These are phyloP conservation scores for Bufo bufo DNA, from an alignment of 2,113 vertebrate genomes.

Conservation along the genomic window DNA sequence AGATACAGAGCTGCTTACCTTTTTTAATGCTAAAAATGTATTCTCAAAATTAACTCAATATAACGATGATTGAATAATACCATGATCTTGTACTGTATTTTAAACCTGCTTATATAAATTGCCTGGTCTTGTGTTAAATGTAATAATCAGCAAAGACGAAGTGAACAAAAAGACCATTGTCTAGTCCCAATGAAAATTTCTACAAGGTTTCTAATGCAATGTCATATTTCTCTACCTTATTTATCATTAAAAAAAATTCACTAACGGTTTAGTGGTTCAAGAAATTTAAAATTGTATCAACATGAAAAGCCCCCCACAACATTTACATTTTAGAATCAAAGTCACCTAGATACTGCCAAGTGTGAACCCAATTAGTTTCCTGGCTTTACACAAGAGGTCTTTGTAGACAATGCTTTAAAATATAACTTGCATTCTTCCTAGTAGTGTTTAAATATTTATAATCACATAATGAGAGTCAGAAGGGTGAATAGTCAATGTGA, in stretches of 20 bases:
- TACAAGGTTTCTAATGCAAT: not conserved
- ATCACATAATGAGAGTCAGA: slow-evolving; percentile 42
- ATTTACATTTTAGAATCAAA: slow-evolving; percentile 27
- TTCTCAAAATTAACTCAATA: not conserved
- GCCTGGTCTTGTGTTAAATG: not conserved
- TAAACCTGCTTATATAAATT: not conserved
- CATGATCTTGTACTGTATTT: not conserved
- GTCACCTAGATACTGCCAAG: slow-evolving; percentile 5
- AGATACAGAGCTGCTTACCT: too few species aligned
- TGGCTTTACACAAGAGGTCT: slow-evolving; percentile 20
- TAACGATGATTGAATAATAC: not conserved
- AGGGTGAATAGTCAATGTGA: slow-evolving; percentile 32
- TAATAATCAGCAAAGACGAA: not conserved
- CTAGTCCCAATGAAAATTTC: not conserved
- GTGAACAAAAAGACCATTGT: not conserved
- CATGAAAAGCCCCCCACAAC: not conserved
- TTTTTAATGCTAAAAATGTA: too few species aligned
- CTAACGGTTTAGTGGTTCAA: not conserved
- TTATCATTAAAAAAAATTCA: not conserved
- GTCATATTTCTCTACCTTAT: not conserved
- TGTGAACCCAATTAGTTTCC: slow-evolving; percentile 37
- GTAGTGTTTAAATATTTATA: slow-evolving; percentile 51
- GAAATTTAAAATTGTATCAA: slow-evolving; percentile 23
- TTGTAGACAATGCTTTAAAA: slow-evolving; percentile 33
- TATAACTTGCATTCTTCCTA: slow-evolving; percentile 36